Evolutionary conservation across 2,888 invertebrate genomes (phyloP).

Genomic region (Yponomeuta cagnagella): DNA sequence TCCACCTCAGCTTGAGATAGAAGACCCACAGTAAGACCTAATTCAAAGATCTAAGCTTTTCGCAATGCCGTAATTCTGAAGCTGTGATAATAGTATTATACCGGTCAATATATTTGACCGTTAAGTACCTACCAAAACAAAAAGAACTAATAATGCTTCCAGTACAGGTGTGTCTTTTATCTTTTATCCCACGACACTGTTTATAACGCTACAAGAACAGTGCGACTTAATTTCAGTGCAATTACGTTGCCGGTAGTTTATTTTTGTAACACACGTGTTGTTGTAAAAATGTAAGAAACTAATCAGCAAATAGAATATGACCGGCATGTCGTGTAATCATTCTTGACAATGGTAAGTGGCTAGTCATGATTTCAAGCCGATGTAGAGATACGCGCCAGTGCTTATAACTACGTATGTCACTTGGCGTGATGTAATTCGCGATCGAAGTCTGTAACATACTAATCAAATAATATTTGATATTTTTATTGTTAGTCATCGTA

Average conservation of each 20-base stretch:
- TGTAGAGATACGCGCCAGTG: slow-evolving; percentile 1
- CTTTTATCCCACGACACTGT: neutral
- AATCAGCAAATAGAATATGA: slow-evolving; percentile 16
- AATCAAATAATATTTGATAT: neutral
- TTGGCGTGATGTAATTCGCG: neutral
- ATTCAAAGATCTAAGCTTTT: too few relatives aligned
- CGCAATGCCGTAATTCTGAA: too few relatives aligned
- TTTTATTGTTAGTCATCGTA: too few relatives aligned
- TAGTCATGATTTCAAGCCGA: slow-evolving; percentile 8
- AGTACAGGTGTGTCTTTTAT: neutral
- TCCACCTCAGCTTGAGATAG: neutral
- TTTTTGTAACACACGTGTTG: slow-evolving; percentile 11
- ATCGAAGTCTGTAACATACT: neutral
- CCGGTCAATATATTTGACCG: neutral
- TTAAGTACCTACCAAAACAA: neutral
- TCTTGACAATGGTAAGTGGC: slow-evolving; percentile 18
- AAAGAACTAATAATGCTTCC: neutral
- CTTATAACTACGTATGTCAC: neutral
- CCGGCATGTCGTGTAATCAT: neutral
- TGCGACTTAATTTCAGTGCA: slow-evolving; percentile 7
- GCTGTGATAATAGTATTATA: neutral
- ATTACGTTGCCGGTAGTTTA: slow-evolving; percentile 8
- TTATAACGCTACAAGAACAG: neutral
- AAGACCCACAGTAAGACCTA: too few relatives aligned
- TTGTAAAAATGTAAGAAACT: slow-evolving; percentile 19